phyloP scores from a whole-genome alignment of 2,797 vertebrate genomes.

The Psittacula derbiana region DNA sequence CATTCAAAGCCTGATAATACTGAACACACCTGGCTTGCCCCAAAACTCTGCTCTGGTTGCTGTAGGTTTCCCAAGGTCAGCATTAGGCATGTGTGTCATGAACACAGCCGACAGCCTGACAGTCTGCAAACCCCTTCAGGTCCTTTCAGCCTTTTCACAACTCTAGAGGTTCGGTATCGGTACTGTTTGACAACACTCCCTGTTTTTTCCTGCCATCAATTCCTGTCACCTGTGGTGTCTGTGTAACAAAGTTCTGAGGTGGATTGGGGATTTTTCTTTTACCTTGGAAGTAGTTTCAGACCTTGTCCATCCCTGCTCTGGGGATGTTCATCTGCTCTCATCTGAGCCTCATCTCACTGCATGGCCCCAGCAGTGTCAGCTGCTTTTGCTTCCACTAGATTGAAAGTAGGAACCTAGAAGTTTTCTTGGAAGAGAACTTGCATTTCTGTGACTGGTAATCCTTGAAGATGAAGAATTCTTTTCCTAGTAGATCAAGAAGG shows the following conservation, averaged over 20 bases:
- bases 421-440: background rate
- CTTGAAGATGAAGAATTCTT: background rate
- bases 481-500: background rate
- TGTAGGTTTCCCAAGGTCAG: background rate
- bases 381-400: background rate
- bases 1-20: background rate
- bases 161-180: background rate
- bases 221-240: background rate
- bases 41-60: background rate
- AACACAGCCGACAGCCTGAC: background rate
- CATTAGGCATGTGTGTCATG: background rate
- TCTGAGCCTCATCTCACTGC: background rate
- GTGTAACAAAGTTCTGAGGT: background rate
- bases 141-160: background rate
- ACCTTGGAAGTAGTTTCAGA: background rate
- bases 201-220: background rate
- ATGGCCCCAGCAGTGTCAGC: background rate
- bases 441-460: slow-evolving; percentile 22
- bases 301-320: background rate
- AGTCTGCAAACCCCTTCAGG: background rate
- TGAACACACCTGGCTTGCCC: background rate
- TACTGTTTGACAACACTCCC: background rate
- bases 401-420: background rate
- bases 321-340: background rate
- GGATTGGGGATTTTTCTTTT: background rate